Conservation (phyloP, 1,140 invertebrate species). For the Drosophila burlai region DNA sequence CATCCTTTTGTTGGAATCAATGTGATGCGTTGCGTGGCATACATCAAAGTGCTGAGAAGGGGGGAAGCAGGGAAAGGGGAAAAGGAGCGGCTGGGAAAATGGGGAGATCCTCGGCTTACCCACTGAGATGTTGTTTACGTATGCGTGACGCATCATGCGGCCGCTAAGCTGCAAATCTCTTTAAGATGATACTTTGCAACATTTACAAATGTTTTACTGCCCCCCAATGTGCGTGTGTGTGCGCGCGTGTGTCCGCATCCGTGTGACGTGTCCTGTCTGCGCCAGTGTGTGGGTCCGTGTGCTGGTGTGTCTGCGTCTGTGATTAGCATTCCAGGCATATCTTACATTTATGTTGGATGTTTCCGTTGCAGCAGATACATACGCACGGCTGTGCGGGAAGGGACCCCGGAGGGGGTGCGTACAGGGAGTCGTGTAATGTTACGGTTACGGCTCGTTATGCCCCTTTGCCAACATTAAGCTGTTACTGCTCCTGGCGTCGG, state of each 20-base stretch:
- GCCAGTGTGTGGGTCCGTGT: slow-evolving; percentile 23
- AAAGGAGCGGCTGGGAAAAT: background rate
- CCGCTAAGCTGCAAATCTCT: slow-evolving; percentile 83
- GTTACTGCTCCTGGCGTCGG: slow-evolving; percentile 44
- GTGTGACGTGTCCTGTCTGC: slow-evolving; percentile 19
- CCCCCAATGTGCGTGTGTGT: slow-evolving; percentile 35
- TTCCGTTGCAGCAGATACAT: slow-evolving; percentile 80
- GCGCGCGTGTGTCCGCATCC: slow-evolving; percentile 11
- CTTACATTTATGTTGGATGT: slow-evolving; percentile 82
- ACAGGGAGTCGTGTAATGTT: slow-evolving; percentile 73
- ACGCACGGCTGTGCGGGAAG: slow-evolving; percentile 22
- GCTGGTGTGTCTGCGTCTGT: slow-evolving; percentile 54
- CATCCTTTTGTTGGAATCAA: slow-evolving; percentile 55
- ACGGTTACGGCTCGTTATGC: slow-evolving; percentile 82
- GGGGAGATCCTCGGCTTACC: slow-evolving; percentile 21
- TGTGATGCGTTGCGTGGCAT: slow-evolving; percentile 57
- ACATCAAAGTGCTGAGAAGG: slow-evolving; percentile 47
- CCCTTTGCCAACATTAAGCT: slow-evolving; percentile 67
- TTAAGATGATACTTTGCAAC: slow-evolving; percentile 84
- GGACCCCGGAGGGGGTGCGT: background rate
- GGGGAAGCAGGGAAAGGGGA: background rate
- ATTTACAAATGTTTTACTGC: slow-evolving; percentile 82
- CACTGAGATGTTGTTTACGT: slow-evolving; percentile 67
- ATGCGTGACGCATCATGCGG: slow-evolving; percentile 79
- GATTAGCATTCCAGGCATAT: slow-evolving; percentile 82